Evolutionary conservation across 2,888 invertebrate genomes (phyloP).

Genomic region (Holacanthella duospinosa): DNA sequence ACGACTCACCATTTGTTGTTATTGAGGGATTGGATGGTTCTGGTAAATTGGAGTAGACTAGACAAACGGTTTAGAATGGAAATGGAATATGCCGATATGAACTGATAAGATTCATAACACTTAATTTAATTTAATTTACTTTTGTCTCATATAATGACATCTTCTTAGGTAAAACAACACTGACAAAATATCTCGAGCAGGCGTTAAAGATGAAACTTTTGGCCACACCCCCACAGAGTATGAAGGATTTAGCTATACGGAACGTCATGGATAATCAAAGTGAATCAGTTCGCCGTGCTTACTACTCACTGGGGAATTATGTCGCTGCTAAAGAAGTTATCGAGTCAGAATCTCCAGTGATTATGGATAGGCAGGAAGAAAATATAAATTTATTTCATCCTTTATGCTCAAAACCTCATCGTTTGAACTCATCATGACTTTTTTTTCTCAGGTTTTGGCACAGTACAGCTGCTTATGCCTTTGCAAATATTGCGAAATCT

Average conservation of each 20-base stretch:
- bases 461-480: conserved; percentile 44
- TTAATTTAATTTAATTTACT: not conserved
- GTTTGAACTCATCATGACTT: not conserved
- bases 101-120: conserved; percentile 15
- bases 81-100: no score
- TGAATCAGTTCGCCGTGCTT: conserved; percentile 41
- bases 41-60: no score
- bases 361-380: conserved; percentile 43
- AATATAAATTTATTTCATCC: not conserved
- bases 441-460: conserved; percentile 45
- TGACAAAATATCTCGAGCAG: conserved; percentile 39
- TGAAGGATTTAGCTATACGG: conserved; percentile 12
- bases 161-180: conserved; percentile 45
- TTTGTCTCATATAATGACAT: conserved; percentile 4
- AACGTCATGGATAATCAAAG: conserved; percentile 41
- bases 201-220: conserved; percentile 39
- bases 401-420: no score
- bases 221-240: conserved; percentile 42
- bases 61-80: no score
- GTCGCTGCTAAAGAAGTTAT: conserved; percentile 43
- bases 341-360: conserved; percentile 40
- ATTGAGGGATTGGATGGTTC: conserved; percentile 46
- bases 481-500: conserved; percentile 40
- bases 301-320: conserved; percentile 45
- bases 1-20: conserved; percentile 42